Evolutionary conservation across 2,888 invertebrate species (phyloP), one percentile per base, ranked within the genome.

Genomic region (Marronus borbonicus): DNA sequence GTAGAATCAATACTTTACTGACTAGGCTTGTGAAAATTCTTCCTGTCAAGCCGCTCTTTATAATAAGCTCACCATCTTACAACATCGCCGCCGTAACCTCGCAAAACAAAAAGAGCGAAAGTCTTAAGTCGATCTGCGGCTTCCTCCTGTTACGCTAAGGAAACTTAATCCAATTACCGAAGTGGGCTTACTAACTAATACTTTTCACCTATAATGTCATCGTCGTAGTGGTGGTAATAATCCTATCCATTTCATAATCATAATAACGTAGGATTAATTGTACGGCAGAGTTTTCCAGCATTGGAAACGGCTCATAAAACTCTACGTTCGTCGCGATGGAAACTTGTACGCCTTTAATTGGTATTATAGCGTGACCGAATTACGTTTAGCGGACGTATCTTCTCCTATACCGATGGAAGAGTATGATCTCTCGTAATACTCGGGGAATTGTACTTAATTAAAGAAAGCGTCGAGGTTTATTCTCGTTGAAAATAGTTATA

Each of bases 141-240:
- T 58, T 58, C 55, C 55, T 58, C 55, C 55, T 20, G 20, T 58
- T 58, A 58, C 55, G 20, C 24, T 10, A 58, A 58, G 24, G 55
- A 20, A 58, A 58, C 20, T 20, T 58, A 58, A 58, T 58, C 55
- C 55, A 58, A 58, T 58, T 58, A 58, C 20, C 8, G 55, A 58
- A 58, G 55, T 58, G 55, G 55, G 17, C 14, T 58, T 58, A 58
- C 55, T 17, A 17, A 3, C 20, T 58, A 20, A 58, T 24, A 58
- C 55, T 58, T 58, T 58, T 17, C 20, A 20, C 17, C 55, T 20
- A 58, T 58, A 58, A 58, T 20, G 55, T 1, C 55, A 58, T 58
- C 55, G 20, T 24, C 55, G 20, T 4, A 20, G 1, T 58, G 55
- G 20, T 2, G 0, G 55, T 58, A 58, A 58, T 58, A 58, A 58